Evolutionary conservation across 2,797 vertebrate genomes (phyloP).

Genomic region (Acipenser oxyrinchus): DNA sequence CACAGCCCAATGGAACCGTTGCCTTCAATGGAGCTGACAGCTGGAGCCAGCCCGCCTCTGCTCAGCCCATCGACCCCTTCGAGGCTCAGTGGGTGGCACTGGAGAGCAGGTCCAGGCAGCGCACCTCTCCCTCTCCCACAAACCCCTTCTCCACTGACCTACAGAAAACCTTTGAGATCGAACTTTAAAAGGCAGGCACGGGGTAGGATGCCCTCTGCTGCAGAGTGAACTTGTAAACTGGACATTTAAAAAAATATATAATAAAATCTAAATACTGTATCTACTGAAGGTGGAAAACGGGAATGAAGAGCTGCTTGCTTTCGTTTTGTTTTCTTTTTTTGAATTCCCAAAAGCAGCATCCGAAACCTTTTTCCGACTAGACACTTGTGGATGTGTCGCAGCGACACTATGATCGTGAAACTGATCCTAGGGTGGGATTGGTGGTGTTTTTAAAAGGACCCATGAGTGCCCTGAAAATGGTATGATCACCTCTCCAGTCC

Average conservation of each 20-base stretch:
- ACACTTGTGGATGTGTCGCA: conserved; percentile 33
- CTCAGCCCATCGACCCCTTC: conserved; percentile 71
- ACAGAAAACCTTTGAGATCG: conserved; percentile 97
- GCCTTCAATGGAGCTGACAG: conserved; percentile 66
- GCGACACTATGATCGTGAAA: conserved; percentile 12
- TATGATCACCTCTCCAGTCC: conserved; percentile 1
- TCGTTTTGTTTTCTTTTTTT: conserved; percentile 37
- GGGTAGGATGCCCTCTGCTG: conserved; percentile 26
- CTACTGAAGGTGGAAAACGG: conserved; percentile 8
- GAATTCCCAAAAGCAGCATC: conserved; percentile 20
- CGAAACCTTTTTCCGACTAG: conserved; percentile 19
- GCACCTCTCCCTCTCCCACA: conserved; percentile 87
- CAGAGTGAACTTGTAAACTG: conserved; percentile 38
- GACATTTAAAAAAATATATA: conserved; percentile 10
- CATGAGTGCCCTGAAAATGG: neutral
- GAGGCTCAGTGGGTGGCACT: conserved; percentile 95
- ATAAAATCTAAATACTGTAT: conserved; percentile 3
- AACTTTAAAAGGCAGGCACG: conserved; percentile 69
- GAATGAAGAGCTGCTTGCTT: conserved; percentile 29
- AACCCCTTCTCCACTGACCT: conserved; percentile 96
- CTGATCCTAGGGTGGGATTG: neutral
- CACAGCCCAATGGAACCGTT: conserved; percentile 45
- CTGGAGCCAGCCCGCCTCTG: conserved; percentile 51
- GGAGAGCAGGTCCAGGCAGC: conserved; percentile 82
- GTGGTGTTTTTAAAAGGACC: conserved; percentile 1